A percentile compares a stretch with the other conserved stretches of the same genome.
Conservation (phyloP, 2,113 vertebrate genomes). For the Suricata suricatta region DNA sequence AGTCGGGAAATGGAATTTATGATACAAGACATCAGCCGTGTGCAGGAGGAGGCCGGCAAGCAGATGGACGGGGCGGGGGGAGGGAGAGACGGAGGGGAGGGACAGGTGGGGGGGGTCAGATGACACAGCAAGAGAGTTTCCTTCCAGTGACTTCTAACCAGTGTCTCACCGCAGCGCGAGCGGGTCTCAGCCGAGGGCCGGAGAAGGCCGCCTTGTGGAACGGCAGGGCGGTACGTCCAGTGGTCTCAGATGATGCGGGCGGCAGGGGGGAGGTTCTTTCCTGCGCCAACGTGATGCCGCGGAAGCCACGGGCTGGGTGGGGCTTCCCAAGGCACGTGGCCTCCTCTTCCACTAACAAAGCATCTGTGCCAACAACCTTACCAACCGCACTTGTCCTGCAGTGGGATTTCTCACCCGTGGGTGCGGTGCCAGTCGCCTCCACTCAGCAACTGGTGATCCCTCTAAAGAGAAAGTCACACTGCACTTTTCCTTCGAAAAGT, state of each 20-base stretch:
- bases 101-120: background rate
- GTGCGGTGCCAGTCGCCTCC: rapidly evolving
- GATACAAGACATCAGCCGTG: background rate
- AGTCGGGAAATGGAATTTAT: background rate
- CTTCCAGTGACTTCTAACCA: background rate
- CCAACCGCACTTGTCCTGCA: too few species aligned
- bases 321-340: background rate
- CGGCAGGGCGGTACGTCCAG: too few species aligned
- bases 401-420: background rate
- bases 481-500: background rate
- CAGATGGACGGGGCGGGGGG: rapidly evolving
- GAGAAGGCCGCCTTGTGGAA: background rate
- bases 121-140: background rate
- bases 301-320: background rate
- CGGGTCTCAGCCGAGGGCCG: background rate
- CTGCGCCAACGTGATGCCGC: background rate
- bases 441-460: background rate
- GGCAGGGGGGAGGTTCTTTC: background rate
- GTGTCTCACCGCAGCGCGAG: background rate
- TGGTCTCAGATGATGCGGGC: rapidly evolving
- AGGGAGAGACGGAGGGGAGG: background rate
- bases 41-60: background rate
- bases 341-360: background rate
- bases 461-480: too few species aligned
- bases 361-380: background rate